Evolutionary conservation across 2,888 invertebrate genomes (phyloP), one percentile per base, ranked within the genome.

Genomic region (Hemaris fuciformis): DNA sequence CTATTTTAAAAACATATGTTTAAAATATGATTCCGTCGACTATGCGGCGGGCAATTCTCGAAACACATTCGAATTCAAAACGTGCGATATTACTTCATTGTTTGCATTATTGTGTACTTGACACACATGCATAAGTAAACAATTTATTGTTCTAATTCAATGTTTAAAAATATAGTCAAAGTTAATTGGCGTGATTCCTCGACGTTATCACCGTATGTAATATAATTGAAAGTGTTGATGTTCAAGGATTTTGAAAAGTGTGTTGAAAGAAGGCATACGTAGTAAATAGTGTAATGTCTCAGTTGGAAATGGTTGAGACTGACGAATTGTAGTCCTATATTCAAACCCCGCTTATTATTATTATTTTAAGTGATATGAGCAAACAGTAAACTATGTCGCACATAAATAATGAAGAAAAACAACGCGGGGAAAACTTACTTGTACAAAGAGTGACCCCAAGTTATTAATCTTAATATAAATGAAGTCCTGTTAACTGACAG

Each of bases 41-140:
- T 8, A 15, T 8, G 10, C 31, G 10, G 53, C 53, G 18, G 20
- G 27, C 53, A 53, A 53, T 53, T 53, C 27, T 8, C 18, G 53
- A 53, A 53, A 31, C 53, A 53, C 31, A 25, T 31, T 53, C 18
- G 31, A 53, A 53, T 53, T 53, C 31, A 18, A 53, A 53, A 53
- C 53, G 20, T 31, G 53, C 31, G 18, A 53, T 53, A 31, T 31
- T 18, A 53, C 53, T 53, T 31, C 53, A 53, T 53, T 53, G 18
- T 53, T 53, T 53, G 31, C 18, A 10, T 53, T 53, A 46, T 18
- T 27, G 18, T 31, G 53, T 27, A 53, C 53, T 53, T 53, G 53
- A 53, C 53, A 53, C 27, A 53, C 53, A 31, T 53, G 10, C 27
- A 27, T 5, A 53, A 10, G 31, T 20, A 53, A 45, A 23, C 23